Evolutionary conservation across 2,797 vertebrate species (phyloP), one percentile per base, ranked within the genome.

Genomic region (Thamnophis elegans): DNA sequence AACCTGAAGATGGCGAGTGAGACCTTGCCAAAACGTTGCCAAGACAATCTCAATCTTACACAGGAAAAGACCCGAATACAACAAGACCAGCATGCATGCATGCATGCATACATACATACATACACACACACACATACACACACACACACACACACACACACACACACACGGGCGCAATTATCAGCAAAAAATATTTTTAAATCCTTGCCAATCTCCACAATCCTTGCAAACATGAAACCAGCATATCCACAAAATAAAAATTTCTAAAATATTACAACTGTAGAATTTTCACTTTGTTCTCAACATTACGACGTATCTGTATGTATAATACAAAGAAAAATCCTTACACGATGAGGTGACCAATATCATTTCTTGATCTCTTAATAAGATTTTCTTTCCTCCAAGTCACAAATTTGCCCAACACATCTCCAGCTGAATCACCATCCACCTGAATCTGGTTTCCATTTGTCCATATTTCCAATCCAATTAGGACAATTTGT

Each of bases 331-430:
- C 88, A 90, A 32, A 88, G 18, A 36, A 18, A 0, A 92, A 90
- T 20, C 96, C 98, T 98, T 94, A 99, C 99, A 99, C 96, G 28
- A 99, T 95, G n/a, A 99, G 98, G 53, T 99, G 98, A 7, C 94
- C 97, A 11, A 97, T 94, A 0, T 99, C 98, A 90, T 98, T 97
- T 89, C 95, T 97, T 82, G 86, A 93, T 95, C 62, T 97, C 96
- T 55, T 98, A 26, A 96, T 92, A 47, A 97, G 97, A 0, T 85
- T 18, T 0, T 22, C 73, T 93, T 97, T 97, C 94, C 98, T 98
- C 98, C 98, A 99, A 3, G 93, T 89, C 36, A 98, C 98, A 62
- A 99, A 99, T 1, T 18, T 93, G 0, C 92, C 73, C 95, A 99
- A 94, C 56, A 99, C 98, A 0, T 98, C 92, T 73, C 98, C 97